These are phyloP conservation scores for Phrynocephalus vlangalii DNA, from an alignment of 2,797 vertebrate species.

Conservation along the genomic window DNA sequence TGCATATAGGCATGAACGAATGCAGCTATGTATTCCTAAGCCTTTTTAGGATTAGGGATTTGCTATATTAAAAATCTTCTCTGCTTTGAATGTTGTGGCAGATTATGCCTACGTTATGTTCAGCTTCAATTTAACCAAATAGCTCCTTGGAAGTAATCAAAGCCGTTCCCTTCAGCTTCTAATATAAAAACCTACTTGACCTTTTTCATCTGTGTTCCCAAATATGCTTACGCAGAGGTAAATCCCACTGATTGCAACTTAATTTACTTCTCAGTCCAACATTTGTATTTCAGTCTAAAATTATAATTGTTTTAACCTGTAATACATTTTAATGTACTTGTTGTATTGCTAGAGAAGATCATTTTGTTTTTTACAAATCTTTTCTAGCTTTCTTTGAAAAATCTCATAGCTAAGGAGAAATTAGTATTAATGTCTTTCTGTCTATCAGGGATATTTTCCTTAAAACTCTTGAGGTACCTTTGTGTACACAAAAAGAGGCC, in stretches of 20 bases:
- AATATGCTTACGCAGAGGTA: not conserved
- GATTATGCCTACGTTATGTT: constrained; percentile 6
- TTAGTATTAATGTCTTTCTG: not conserved
- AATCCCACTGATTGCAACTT: not conserved
- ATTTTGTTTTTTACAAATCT: not conserved
- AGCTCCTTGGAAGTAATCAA: constrained; percentile 4
- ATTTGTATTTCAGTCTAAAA: not conserved
- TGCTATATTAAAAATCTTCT: constrained; percentile 30
- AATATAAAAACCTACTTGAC: not conserved
- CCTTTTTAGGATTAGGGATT: constrained; percentile 34
- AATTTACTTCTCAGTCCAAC: not conserved
- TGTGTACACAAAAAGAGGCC: not conserved
- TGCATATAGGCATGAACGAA: constrained; percentile 18
- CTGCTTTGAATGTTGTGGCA: constrained; percentile 16
- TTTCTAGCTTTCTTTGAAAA: not conserved
- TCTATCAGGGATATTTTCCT: not conserved
- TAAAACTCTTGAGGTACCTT: not conserved
- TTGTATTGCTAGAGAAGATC: not conserved
- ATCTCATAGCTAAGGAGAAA: not conserved
- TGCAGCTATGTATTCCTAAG: not conserved
- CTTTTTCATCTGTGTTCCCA: not conserved
- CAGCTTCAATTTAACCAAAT: constrained; percentile 5
- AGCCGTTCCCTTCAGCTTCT: not conserved
- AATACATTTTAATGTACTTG: not conserved
- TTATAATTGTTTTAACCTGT: not conserved